These are phyloP conservation scores for Nasonovia ribisnigri DNA, from an alignment of 2,888 invertebrate genomes.

Conservation along the genomic window DNA sequence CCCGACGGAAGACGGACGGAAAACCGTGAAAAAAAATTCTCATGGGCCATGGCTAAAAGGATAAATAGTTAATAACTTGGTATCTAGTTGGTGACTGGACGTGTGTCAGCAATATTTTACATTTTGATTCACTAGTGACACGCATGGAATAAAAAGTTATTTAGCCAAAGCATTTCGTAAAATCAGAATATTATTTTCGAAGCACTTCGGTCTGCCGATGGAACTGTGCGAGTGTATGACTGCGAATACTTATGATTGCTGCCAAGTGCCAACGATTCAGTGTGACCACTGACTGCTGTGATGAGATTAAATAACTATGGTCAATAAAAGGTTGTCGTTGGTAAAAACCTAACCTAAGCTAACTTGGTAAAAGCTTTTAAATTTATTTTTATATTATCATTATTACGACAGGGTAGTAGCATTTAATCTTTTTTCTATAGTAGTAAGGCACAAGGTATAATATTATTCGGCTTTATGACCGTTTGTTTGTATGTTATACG, in stretches of 20 bases:
- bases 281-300: background rate
- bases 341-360: too few relatives aligned
- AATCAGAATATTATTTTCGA: background rate
- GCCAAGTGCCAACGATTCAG: slow-evolving; percentile 1
- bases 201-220: background rate
- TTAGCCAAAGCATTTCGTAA: background rate
- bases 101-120: background rate
- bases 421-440: too few relatives aligned
- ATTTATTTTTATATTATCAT: too few relatives aligned
- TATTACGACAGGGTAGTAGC: too few relatives aligned
- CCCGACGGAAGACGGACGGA: background rate
- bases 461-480: too few relatives aligned
- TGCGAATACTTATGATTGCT: background rate
- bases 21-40: background rate
- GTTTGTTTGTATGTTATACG: too few relatives aligned
- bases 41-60: background rate
- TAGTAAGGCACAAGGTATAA: too few relatives aligned
- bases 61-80: background rate
- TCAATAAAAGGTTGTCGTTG: too few relatives aligned
- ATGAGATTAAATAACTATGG: background rate
- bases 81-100: too few relatives aligned
- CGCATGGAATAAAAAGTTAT: background rate
- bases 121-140: background rate
- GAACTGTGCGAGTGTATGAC: background rate
- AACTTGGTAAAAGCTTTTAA: too few relatives aligned